Conservation (phyloP, 2,797 vertebrate genomes). For the Gymnopithys bicolor region DNA sequence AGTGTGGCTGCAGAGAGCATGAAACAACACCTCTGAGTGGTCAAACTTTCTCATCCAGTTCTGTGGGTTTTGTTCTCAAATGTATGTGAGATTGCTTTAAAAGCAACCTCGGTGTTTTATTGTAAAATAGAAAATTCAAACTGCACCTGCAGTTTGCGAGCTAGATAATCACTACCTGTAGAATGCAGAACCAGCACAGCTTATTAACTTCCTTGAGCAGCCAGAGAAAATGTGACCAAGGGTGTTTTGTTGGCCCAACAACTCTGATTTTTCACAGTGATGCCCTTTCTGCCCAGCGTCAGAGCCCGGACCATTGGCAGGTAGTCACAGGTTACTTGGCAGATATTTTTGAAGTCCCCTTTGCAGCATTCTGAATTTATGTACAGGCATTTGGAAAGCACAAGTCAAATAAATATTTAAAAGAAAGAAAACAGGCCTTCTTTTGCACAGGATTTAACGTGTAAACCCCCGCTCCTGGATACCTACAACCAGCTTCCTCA, state of each 20-base stretch:
- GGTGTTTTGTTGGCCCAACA: background rate
- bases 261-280: background rate
- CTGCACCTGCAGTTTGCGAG: background rate
- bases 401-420: background rate
- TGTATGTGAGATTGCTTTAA: background rate
- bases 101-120: background rate
- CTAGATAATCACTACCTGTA: background rate
- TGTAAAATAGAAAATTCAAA: background rate
- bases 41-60: background rate
- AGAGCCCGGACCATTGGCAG: background rate
- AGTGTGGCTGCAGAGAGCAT: background rate
- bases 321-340: rapidly evolving
- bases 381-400: background rate
- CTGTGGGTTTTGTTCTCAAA: background rate
- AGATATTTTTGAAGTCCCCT: background rate
- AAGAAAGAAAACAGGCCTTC: background rate
- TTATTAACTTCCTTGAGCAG: background rate
- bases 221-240: background rate
- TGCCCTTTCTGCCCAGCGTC: background rate
- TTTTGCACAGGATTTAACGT: background rate
- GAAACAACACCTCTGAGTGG: background rate
- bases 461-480: background rate
- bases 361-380: background rate
- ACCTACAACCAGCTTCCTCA: background rate
- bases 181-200: background rate